Base-by-base conservation (phyloP, 1,140 invertebrate genomes). In the Brevipalpus yothersi region DNA sequence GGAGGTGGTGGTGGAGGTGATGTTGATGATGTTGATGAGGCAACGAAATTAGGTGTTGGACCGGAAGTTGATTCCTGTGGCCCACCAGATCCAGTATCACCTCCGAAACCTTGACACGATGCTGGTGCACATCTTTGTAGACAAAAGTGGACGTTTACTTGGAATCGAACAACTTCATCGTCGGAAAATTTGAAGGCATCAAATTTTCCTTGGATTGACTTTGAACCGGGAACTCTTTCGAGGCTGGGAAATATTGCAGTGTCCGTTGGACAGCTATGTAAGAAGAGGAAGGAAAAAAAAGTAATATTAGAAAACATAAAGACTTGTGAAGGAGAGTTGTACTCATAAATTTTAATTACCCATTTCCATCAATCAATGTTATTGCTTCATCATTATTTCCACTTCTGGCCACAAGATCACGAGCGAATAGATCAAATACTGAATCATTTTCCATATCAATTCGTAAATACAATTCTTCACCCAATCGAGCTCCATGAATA, bases 181-280 rank as follows among this genome's bases (percentile, higher is more conserved):
- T 77, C 76, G 0, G 79, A 78, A 68, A 83, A 83, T 23, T 81
- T 79, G 68, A 83, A 83, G 7, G 80, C 81, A 61, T 59, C 41
- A 39, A 54, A 61, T 39, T 53, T 41, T 54, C 56, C 66, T 42
- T 61, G 59, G 7, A 67, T 49, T 45, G 64, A 65, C 42, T 69
- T 70, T 41, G 68, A 56, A 41, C 66, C 69, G 0, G 69, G 67
- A 61, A 75, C 68, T 40, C 71, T 71, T 4, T 65, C 63, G 17
- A 79, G 68, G 0, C 69, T 66, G 0, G 77, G 76, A 62, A 79
- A 79, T 4, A 75, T 74, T 9, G 67, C 56, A 0, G 72, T 63
- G 63, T 78, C 75, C 0, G 72, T 72, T 4, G 78, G 77, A 64
- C 78, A 79, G 1, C 53, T 55, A 31, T 1, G 21, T n/a, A n/a